A percentile compares a stretch with the other conserved stretches of the same genome.
Conservation (phyloP, 2,113 vertebrate genomes). For the Sapayoa aenigma region DNA sequence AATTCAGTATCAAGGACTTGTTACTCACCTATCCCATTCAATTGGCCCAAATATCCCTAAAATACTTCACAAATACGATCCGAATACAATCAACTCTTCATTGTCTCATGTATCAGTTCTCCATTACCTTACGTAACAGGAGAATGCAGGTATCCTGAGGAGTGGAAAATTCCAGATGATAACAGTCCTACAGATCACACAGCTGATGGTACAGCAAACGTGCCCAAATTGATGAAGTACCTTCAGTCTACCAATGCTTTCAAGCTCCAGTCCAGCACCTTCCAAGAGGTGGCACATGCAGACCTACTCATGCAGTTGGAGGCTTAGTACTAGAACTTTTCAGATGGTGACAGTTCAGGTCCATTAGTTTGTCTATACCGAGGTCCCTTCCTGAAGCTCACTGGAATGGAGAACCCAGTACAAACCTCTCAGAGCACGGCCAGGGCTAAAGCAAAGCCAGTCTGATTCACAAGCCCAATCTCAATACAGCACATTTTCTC, state of each 20-base stretch:
- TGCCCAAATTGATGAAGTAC: background rate
- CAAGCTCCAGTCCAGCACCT: background rate
- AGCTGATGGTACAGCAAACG: fast-evolving
- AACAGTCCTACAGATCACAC: background rate
- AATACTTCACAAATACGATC: background rate
- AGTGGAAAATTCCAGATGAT: background rate
- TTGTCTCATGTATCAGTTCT: background rate
- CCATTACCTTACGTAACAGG: background rate
- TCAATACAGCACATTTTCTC: fast-evolving
- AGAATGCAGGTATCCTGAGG: background rate
- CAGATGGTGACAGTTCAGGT: background rate
- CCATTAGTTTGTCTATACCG: too few relatives aligned
- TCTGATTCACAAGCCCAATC: background rate
- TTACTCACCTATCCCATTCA: background rate
- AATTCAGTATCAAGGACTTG: background rate
- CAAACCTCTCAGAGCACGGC: background rate
- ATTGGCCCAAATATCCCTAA: background rate
- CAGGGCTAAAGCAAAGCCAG: background rate
- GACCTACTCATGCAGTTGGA: background rate
- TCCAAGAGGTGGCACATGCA: background rate
- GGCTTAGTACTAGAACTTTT: background rate
- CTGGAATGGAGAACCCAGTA: background rate
- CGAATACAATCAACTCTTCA: background rate
- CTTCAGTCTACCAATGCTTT: background rate
- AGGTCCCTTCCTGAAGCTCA: background rate